Conservation (phyloP, 2,113 vertebrate genomes). For the Osmerus eperlanus region DNA sequence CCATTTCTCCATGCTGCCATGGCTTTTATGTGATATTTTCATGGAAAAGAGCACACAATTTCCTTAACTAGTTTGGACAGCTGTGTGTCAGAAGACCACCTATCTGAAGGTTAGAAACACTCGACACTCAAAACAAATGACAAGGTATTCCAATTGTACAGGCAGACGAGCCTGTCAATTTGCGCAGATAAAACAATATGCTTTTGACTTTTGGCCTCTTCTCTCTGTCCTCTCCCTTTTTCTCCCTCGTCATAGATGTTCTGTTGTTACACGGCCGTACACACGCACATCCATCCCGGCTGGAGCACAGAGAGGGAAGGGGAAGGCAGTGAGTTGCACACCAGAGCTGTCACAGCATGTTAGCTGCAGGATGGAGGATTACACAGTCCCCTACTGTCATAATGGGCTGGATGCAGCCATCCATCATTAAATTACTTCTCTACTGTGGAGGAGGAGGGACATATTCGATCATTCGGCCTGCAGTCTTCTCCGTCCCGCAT, state of each 20-base stretch:
- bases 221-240: not conserved
- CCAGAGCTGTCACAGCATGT: constrained; percentile 53
- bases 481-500: constrained; percentile 19
- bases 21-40: constrained; percentile 30
- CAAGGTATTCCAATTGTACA: constrained; percentile 23
- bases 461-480: constrained; percentile 33
- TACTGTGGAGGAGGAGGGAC: constrained; percentile 12
- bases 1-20: not conserved
- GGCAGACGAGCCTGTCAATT: no score
- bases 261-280: not conserved
- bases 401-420: constrained; percentile 44
- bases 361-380: constrained; percentile 48
- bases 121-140: constrained; percentile 10
- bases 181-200: no score
- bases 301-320: constrained; percentile 34
- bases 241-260: not conserved
- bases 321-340: constrained; percentile 39
- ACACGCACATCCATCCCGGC: constrained; percentile 28
- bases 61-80: constrained; percentile 17
- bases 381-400: constrained; percentile 40
- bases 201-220: not conserved
- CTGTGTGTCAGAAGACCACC: constrained; percentile 13
- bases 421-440: constrained; percentile 39
- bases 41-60: not conserved
- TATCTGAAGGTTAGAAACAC: no score